These are phyloP conservation scores for Orussus abietinus DNA, from an alignment of 1,140 invertebrate genomes.

Conservation along the genomic window DNA sequence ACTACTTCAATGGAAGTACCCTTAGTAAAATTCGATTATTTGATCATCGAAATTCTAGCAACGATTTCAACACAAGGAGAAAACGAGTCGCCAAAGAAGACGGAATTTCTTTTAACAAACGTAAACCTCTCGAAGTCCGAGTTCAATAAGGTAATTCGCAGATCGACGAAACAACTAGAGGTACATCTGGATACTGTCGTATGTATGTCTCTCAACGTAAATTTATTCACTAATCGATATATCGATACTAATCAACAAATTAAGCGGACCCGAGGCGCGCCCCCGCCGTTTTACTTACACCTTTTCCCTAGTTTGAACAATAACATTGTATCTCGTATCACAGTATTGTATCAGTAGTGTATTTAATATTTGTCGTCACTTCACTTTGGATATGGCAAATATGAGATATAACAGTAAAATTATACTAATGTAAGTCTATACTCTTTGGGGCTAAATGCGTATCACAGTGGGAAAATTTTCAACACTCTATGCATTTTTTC, in stretches of 20 bases:
- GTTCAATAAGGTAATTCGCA: constrained; percentile 21
- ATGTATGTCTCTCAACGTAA: constrained; percentile 39
- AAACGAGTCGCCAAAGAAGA: too few relatives aligned
- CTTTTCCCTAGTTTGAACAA: constrained; percentile 47
- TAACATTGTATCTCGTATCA: constrained; percentile 53
- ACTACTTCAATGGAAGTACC: too few relatives aligned
- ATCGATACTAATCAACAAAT: constrained; percentile 45
- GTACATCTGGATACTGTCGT: constrained; percentile 32
- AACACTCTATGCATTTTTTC: constrained; percentile 33
- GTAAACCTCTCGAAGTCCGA: background rate
- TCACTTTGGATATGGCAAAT: constrained; percentile 54
- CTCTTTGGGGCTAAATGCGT: constrained; percentile 54
- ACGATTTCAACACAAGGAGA: too few relatives aligned
- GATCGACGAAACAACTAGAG: constrained; percentile 17
- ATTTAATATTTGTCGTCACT: constrained; percentile 48
- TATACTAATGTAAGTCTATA: constrained; percentile 53
- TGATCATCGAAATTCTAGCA: too few relatives aligned
- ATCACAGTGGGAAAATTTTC: constrained; percentile 52
- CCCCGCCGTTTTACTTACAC: constrained; percentile 37
- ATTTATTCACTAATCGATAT: constrained; percentile 37
- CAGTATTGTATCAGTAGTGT: constrained; percentile 50
- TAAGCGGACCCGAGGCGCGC: constrained; percentile 31
- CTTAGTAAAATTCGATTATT: too few relatives aligned
- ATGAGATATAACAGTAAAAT: constrained; percentile 53
- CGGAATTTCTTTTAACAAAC: background rate